These are phyloP conservation scores for Bubo blakistoni DNA, from an alignment of 2,113 vertebrate genomes.

Conservation along the genomic window DNA sequence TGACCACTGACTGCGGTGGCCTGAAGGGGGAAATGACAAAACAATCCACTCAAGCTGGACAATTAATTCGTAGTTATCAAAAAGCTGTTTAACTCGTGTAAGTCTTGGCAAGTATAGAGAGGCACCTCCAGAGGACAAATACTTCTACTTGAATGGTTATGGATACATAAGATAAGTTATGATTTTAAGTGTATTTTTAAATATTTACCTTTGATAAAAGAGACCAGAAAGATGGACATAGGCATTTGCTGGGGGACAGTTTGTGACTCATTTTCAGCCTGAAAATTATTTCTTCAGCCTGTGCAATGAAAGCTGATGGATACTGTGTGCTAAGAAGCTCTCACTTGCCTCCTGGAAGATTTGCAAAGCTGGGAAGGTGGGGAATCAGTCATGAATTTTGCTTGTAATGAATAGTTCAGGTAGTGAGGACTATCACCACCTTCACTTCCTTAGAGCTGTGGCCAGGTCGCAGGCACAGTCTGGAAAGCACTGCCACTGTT, in stretches of 20 bases:
- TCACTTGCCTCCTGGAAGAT: neutral
- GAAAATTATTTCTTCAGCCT: neutral
- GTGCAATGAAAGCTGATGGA: neutral
- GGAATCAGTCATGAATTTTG: neutral
- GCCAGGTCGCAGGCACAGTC: neutral
- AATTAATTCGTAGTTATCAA: no score
- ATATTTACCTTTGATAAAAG: neutral
- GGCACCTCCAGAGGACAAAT: neutral
- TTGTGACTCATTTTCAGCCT: neutral
- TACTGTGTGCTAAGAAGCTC: neutral
- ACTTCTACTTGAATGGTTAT: neutral
- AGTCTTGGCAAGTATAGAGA: neutral
- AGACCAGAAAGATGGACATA: accelerated
- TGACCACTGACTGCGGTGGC: no score
- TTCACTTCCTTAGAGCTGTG: neutral
- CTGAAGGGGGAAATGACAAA: neutral
- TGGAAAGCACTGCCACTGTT: neutral
- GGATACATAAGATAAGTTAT: accelerated
- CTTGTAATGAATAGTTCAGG: neutral
- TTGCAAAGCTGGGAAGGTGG: neutral
- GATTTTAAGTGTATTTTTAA: neutral
- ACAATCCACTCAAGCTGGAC: neutral
- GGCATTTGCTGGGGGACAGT: neutral
- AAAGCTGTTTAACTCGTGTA: neutral
- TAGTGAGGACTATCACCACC: neutral